Percentiles rank a stretch among this genome's conserved stretches.
Conservation (phyloP, 2,797 vertebrate genomes). For the Nannoperca obscura region DNA sequence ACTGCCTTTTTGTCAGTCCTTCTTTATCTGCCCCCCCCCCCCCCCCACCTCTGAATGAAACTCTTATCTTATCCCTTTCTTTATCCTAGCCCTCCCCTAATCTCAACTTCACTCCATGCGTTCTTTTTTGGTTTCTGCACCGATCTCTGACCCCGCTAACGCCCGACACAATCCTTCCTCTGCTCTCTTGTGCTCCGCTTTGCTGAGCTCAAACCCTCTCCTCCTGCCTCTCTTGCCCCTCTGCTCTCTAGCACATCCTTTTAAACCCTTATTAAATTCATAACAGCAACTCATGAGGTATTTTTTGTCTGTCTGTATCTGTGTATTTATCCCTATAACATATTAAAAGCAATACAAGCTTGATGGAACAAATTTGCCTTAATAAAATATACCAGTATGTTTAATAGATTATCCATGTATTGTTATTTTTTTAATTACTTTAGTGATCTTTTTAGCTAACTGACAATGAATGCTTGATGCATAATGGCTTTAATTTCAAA, state of each 20-base stretch:
- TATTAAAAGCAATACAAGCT: not conserved
- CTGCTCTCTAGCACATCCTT: not conserved
- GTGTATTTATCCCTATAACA: not conserved
- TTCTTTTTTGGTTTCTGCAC: slow-evolving; percentile 15
- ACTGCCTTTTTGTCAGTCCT: not conserved
- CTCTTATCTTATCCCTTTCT: slow-evolving; percentile 7
- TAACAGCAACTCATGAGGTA: not conserved
- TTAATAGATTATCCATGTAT: slow-evolving; percentile 21
- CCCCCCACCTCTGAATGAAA: not conserved
- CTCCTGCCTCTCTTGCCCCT: not conserved
- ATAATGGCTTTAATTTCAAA: slow-evolving; percentile 25
- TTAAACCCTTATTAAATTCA: slow-evolving; percentile 25
- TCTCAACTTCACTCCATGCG: not conserved
- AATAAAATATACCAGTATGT: slow-evolving; percentile 16
- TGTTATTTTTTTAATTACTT: slow-evolving; percentile 11
- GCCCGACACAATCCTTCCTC: not conserved
- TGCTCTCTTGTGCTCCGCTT: not conserved
- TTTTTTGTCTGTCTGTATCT: slow-evolving; percentile 26
- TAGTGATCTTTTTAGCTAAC: slow-evolving; percentile 12
- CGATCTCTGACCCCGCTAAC: not conserved
- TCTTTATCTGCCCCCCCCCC: slow-evolving; percentile 14
- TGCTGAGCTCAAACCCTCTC: not conserved
- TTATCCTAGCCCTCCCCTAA: not conserved
- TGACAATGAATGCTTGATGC: slow-evolving; percentile 14
- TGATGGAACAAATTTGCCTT: slow-evolving; percentile 21